phyloP scores from a whole-genome alignment of 2,797 vertebrate genomes.

The Phoebastria nigripes region DNA sequence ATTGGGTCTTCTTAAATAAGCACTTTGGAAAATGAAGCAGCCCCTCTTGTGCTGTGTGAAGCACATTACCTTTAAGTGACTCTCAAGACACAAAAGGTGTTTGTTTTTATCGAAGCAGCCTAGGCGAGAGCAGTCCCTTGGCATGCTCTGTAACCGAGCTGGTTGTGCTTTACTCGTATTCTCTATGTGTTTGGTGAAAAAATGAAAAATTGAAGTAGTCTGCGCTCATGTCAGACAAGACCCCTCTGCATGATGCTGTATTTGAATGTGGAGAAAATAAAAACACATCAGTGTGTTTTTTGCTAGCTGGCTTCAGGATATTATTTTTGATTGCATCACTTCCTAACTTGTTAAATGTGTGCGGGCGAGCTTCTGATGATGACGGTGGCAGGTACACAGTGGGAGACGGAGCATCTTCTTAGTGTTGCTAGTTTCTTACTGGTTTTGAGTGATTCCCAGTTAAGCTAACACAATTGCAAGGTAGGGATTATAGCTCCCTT shows the following conservation, averaged over 20 bases:
- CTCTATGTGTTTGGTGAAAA: not conserved
- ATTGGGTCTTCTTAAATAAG: conserved; percentile 8
- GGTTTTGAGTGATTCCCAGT: not conserved
- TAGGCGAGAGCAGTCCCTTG: not conserved
- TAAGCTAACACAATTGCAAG: not conserved
- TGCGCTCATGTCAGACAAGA: not conserved
- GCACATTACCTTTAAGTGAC: not conserved
- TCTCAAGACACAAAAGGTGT: not conserved
- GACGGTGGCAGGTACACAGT: fast-evolving
- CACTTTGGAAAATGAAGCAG: not conserved
- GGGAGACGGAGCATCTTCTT: not conserved
- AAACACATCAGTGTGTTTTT: not conserved
- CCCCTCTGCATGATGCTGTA: not conserved
- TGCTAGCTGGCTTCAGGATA: not conserved
- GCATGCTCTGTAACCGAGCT: not conserved
- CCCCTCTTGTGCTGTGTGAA: not conserved
- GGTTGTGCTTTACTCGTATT: not conserved
- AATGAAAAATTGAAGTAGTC: not conserved
- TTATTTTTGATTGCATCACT: not conserved
- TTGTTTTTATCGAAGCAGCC: conserved; percentile 6
- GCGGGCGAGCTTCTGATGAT: not conserved
- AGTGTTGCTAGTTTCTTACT: not conserved
- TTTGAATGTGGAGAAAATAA: not conserved
- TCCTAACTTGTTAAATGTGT: not conserved
- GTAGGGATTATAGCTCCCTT: not conserved